Evolutionary conservation across 2,797 vertebrate species (phyloP).

Genomic region (Phalloptychus januarius): DNA sequence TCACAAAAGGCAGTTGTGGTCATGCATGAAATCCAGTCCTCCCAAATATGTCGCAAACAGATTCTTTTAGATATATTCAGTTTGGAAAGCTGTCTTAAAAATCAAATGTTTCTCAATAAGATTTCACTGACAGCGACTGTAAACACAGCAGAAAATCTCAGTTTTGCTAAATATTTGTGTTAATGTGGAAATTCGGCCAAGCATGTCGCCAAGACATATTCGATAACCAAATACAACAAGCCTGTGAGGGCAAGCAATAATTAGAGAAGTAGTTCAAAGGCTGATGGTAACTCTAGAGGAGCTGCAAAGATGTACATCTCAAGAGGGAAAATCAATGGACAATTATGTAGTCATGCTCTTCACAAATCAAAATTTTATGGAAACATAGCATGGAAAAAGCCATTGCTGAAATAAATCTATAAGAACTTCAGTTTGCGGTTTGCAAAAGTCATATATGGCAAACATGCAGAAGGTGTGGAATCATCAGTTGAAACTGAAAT

Average conservation of each 20-base stretch:
- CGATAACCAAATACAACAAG: not conserved
- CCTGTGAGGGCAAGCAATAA: not conserved
- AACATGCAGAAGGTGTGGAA: not conserved
- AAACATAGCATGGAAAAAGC: not conserved
- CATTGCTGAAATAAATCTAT: not conserved
- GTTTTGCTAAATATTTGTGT: not conserved
- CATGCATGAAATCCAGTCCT: not conserved
- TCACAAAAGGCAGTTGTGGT: not conserved
- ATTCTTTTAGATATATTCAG: not conserved
- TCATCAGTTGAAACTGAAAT: no score
- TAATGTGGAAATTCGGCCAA: not conserved
- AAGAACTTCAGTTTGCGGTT: not conserved
- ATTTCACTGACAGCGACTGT: not conserved
- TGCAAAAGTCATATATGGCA: not conserved
- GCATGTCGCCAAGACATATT: not conserved
- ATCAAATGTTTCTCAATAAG: not conserved
- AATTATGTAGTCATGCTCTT: not conserved
- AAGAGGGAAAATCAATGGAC: not conserved
- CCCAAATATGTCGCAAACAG: not conserved
- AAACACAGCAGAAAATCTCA: not conserved
- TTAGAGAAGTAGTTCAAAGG: not conserved
- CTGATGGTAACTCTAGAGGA: not conserved
- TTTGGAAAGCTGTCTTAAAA: not conserved
- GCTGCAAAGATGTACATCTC: not conserved
- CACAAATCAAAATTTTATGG: not conserved